phyloP scores from a whole-genome alignment of 2,113 vertebrate genomes.

The Acinonyx jubatus region DNA sequence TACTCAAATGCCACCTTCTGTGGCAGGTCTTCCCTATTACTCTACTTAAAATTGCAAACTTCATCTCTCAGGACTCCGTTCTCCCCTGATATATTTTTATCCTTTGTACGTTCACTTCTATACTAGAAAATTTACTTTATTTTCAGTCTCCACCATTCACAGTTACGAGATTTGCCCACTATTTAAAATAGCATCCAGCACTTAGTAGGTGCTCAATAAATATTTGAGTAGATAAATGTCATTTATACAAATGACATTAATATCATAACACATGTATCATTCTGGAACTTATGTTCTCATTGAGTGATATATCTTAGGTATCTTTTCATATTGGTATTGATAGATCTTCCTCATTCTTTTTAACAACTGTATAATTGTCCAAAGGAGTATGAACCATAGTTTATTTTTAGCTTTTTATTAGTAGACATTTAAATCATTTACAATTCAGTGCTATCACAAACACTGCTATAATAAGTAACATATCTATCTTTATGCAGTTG shows the following conservation, averaged over 20 bases:
- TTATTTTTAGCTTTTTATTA: slow-evolving; percentile 28
- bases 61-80: neutral
- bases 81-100: neutral
- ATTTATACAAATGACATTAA: neutral
- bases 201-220: neutral
- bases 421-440: neutral
- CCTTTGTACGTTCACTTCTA: neutral
- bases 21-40: neutral
- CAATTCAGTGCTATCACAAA: neutral
- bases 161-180: neutral
- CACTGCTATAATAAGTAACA: neutral
- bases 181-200: neutral
- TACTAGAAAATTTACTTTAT: slow-evolving; percentile 23
- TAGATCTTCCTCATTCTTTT: neutral
- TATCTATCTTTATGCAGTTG: neutral
- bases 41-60: neutral
- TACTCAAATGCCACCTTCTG: neutral
- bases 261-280: neutral
- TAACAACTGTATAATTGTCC: neutral
- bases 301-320: neutral
- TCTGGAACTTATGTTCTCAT: neutral
- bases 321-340: neutral
- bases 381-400: neutral
- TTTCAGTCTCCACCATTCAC: neutral
- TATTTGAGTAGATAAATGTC: neutral